Conservation (phyloP, 2,888 invertebrate genomes). For the Athalia rosae region DNA sequence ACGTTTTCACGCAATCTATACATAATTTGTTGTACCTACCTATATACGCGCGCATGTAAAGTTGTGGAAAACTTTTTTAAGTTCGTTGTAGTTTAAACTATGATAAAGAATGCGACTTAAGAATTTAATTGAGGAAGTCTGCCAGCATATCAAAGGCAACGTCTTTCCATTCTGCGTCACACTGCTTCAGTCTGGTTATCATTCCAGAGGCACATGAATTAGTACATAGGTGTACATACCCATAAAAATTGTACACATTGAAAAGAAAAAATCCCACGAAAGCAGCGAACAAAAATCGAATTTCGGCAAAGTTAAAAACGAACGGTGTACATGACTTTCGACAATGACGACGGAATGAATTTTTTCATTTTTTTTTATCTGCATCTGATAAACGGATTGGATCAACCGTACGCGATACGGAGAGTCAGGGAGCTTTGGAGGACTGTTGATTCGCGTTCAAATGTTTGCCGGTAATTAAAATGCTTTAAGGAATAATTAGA, state of each 20-base stretch:
- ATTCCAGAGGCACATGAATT: conserved; percentile 21
- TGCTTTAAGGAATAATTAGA: no score
- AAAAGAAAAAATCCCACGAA: neutral
- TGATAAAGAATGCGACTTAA: conserved; percentile 24
- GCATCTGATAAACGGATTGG: no score
- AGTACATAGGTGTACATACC: conserved; percentile 1
- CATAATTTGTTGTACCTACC: no score
- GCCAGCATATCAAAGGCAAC: neutral
- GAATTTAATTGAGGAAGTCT: conserved; percentile 45
- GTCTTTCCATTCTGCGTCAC: conserved; percentile 35
- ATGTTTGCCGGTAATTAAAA: no score
- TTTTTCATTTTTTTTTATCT: no score
- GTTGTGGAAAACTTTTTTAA: neutral
- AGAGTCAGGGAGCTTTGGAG: no score
- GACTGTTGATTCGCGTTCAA: no score
- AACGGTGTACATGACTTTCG: no score
- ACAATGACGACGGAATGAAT: no score
- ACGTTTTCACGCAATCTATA: neutral
- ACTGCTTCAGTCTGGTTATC: conserved; percentile 41
- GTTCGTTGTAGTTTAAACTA: conserved; percentile 16
- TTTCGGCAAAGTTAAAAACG: no score
- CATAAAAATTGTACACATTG: neutral
- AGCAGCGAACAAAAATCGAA: no score
- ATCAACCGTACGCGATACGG: no score
- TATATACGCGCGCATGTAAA: neutral